Percentiles rank a stretch among this genome's conserved stretches.
Conservation (phyloP, 2,888 invertebrate genomes). For the Seira musarum region DNA sequence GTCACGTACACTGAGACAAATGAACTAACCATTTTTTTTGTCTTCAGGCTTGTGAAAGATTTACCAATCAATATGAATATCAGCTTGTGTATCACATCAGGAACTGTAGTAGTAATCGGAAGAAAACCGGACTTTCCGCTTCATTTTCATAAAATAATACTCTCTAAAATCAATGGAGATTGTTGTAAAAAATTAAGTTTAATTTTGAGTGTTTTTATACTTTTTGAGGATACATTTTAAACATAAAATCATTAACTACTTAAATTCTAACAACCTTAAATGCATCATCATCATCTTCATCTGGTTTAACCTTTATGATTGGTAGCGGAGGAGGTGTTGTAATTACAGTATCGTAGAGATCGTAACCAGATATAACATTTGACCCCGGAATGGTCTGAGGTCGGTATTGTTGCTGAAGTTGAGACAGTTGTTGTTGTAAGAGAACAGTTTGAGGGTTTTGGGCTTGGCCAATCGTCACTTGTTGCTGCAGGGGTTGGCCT, state of each 20-base stretch:
- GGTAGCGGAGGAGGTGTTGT: conserved; percentile 35
- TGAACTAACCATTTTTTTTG: conserved; percentile 5
- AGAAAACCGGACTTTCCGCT: too few species aligned
- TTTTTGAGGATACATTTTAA: too few species aligned
- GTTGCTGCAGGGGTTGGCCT: conserved; percentile 19
- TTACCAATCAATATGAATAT: too few species aligned
- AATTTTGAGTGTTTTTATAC: too few species aligned
- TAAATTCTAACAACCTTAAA: conserved; percentile 17
- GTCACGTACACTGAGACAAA: neutral
- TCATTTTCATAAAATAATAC: too few species aligned
- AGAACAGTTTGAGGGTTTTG: neutral
- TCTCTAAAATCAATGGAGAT: too few species aligned
- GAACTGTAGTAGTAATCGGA: too few species aligned
- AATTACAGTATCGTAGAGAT: neutral
- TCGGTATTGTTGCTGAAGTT: conserved; percentile 4
- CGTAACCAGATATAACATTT: conserved; percentile 20
- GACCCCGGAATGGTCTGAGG: conserved; percentile 18
- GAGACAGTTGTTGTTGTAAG: conserved; percentile 12
- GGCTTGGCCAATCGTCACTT: neutral
- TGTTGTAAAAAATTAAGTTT: too few species aligned
- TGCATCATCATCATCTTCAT: conserved; percentile 31
- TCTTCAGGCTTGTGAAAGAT: neutral
- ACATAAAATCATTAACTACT: neutral
- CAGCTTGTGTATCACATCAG: too few species aligned
- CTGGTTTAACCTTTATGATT: conserved; percentile 26